Evolutionary conservation across 2,888 invertebrate genomes (phyloP).

Genomic region (Scaptomyza tumidula): DNA sequence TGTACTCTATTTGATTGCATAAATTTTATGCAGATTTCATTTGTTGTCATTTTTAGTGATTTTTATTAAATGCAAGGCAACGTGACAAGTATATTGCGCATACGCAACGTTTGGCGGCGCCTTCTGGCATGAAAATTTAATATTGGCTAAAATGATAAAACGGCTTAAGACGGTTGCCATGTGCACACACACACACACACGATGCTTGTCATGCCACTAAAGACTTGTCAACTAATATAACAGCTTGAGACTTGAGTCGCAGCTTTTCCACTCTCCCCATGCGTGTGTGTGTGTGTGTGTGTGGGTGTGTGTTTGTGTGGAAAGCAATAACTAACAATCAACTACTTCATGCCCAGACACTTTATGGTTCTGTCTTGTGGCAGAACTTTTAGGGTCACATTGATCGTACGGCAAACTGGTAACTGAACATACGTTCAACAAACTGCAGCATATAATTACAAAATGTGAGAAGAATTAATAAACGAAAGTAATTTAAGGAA

Average conservation of each 20-base stretch:
- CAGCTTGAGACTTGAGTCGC: constrained; percentile 65
- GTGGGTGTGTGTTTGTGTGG: constrained; percentile 3
- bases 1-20: constrained; percentile 77
- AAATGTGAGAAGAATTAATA: constrained; percentile 33
- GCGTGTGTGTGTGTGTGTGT: constrained; percentile 1
- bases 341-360: constrained; percentile 47
- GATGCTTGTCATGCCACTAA: constrained; percentile 3
- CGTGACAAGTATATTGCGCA: constrained; percentile 77
- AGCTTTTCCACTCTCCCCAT: constrained; percentile 19
- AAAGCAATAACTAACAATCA: constrained; percentile 79
- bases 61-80: constrained; percentile 75
- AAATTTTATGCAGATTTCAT: constrained; percentile 75
- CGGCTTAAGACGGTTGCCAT: constrained; percentile 45
- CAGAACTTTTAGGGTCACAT: constrained; percentile 63
- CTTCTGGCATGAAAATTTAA: constrained; percentile 62
- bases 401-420: constrained; percentile 63
- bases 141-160: constrained; percentile 51
- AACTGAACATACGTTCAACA: constrained; percentile 63
- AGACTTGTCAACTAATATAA: constrained; percentile 73
- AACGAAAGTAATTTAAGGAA: neutral
- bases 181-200: constrained; percentile 3
- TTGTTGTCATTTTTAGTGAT: constrained; percentile 75
- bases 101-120: constrained; percentile 63
- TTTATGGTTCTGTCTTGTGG: constrained; percentile 70
- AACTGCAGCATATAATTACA: constrained; percentile 72